Evolutionary conservation across 2,888 invertebrate species (phyloP).

Genomic region (Epinotia ramella): DNA sequence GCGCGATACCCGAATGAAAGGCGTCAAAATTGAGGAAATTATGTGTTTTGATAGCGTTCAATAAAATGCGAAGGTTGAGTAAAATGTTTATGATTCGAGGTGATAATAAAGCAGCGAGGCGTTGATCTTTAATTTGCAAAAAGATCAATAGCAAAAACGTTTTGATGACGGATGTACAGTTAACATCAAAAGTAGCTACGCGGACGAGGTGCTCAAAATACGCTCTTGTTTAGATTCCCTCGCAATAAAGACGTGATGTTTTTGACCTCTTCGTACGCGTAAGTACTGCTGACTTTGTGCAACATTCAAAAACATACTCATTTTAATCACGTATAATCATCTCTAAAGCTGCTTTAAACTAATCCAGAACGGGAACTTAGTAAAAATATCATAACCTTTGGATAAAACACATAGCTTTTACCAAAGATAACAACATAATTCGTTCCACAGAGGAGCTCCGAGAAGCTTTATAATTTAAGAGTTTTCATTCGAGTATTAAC

Average conservation of each 20-base stretch:
- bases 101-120: conserved; percentile 24
- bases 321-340: not conserved
- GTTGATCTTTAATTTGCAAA: conserved; percentile 16
- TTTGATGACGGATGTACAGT: not conserved
- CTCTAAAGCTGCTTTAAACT: not conserved
- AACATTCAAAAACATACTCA: not conserved
- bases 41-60: conserved; percentile 42
- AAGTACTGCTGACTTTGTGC: too few relatives aligned
- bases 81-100: conserved; percentile 35
- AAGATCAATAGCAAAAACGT: not conserved
- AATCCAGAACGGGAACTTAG: not conserved
- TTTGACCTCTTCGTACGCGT: too few relatives aligned
- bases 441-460: conserved; percentile 53
- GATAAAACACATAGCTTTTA: not conserved
- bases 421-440: conserved; percentile 48
- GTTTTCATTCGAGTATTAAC: conserved; percentile 58
- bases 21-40: conserved; percentile 50
- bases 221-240: too few relatives aligned
- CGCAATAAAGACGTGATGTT: too few relatives aligned
- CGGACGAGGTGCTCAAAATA: not conserved
- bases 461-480: conserved; percentile 58
- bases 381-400: not conserved
- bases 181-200: not conserved
- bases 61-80: conserved; percentile 37
- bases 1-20: conserved; percentile 55